These are phyloP conservation scores for Barnardius zonarius DNA, from an alignment of 2,113 vertebrate species.

Conservation along the genomic window DNA sequence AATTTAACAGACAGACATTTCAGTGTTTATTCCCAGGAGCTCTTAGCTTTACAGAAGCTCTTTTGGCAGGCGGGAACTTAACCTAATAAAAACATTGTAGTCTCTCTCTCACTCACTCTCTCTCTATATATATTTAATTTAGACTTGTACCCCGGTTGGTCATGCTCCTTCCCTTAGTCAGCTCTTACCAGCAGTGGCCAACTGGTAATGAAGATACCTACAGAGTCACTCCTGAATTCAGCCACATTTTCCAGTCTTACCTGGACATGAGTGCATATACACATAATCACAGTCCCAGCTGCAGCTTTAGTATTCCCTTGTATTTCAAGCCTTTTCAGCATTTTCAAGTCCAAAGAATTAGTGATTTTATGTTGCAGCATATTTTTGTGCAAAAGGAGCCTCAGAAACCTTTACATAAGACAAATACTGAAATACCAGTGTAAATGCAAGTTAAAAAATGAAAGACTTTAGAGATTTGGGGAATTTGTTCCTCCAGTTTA, in stretches of 20 bases:
- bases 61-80: neutral
- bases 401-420: neutral
- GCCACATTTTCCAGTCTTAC: neutral
- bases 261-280: neutral
- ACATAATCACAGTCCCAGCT: neutral
- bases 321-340: neutral
- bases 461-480: neutral
- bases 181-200: fast-evolving
- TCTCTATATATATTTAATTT: neutral
- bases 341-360: neutral
- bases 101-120: neutral
- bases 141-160: neutral
- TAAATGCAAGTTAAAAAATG: neutral
- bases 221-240: neutral
- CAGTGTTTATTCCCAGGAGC: neutral
- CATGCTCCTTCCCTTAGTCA: neutral
- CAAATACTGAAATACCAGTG: neutral
- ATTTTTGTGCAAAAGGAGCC: neutral
- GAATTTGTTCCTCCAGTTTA: neutral
- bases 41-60: neutral
- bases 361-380: neutral
- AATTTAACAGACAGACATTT: neutral
- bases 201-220: neutral
- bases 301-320: neutral
- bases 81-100: neutral